These are phyloP conservation scores for Scomber scombrus DNA, from an alignment of 2,113 vertebrate genomes.

Conservation along the genomic window DNA sequence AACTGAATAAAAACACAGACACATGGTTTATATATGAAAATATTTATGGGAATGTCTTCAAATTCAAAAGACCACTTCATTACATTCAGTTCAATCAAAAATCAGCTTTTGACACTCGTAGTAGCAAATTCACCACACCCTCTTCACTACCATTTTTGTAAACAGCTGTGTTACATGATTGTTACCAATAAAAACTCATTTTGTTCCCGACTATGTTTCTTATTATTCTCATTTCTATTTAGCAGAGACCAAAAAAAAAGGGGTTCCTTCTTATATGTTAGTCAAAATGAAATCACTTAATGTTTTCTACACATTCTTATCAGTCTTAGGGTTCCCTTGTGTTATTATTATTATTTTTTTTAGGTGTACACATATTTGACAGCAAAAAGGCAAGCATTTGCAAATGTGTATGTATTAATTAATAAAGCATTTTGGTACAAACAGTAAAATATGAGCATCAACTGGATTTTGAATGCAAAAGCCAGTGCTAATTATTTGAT, in stretches of 20 bases:
- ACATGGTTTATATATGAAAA: constrained; percentile 69
- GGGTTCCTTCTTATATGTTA: background rate
- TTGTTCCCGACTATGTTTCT: background rate
- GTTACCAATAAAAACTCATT: constrained; percentile 44
- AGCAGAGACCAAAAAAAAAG: background rate
- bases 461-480: background rate
- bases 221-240: constrained; percentile 2
- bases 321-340: background rate
- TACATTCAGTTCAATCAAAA: constrained; percentile 73
- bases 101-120: constrained; percentile 12
- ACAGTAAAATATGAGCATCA: constrained; percentile 11
- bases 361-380: background rate
- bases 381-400: constrained; percentile 6
- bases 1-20: constrained; percentile 32
- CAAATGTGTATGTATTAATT: constrained; percentile 12
- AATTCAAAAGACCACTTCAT: constrained; percentile 55
- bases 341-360: no score
- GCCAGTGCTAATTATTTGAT: background rate
- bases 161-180: constrained; percentile 43
- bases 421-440: constrained; percentile 18
- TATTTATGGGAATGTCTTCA: constrained; percentile 79
- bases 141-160: constrained; percentile 10
- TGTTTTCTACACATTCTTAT: constrained; percentile 9
- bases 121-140: constrained; percentile 22
- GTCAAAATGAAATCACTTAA: background rate